Conservation (phyloP, 1,140 invertebrate species). For the Maconellicoccus hirsutus region DNA sequence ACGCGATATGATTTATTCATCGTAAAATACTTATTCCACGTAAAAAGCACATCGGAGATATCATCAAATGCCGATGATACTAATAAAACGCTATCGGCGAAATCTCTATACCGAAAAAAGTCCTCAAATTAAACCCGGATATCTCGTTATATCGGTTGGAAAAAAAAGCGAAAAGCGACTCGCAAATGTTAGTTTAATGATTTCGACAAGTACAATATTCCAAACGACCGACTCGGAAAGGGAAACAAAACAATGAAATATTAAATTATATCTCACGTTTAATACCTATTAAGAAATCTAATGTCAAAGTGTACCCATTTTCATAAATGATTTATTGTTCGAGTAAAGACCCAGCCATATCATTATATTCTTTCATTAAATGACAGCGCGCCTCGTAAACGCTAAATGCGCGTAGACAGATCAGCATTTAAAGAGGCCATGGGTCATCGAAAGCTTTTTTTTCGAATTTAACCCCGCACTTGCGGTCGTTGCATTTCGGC, state of each 20-base stretch:
- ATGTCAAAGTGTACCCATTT: background rate
- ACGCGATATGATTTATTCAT: too few species aligned
- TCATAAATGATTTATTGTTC: constrained; percentile 1
- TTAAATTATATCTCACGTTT: constrained; percentile 9
- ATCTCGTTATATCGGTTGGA: too few species aligned
- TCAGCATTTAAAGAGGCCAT: background rate
- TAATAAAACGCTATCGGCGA: too few species aligned
- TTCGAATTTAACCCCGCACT: background rate
- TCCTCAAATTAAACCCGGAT: too few species aligned
- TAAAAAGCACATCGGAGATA: too few species aligned
- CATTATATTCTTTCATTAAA: background rate
- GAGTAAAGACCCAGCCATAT: background rate
- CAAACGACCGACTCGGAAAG: background rate
- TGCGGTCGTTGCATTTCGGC: too few species aligned
- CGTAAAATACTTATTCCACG: too few species aligned
- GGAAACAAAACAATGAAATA: background rate
- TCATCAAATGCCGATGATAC: too few species aligned
- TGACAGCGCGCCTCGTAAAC: background rate
- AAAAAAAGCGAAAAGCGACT: too few species aligned
- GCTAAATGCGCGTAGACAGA: background rate
- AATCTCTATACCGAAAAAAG: too few species aligned
- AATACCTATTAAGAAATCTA: constrained; percentile 6
- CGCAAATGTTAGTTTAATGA: too few species aligned
- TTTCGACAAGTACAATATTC: background rate
- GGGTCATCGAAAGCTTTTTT: background rate